A percentile compares a stretch with the other conserved stretches of the same genome.
phyloP scores from a whole-genome alignment of 2,797 vertebrate genomes.

The Perodicticus potto region DNA sequence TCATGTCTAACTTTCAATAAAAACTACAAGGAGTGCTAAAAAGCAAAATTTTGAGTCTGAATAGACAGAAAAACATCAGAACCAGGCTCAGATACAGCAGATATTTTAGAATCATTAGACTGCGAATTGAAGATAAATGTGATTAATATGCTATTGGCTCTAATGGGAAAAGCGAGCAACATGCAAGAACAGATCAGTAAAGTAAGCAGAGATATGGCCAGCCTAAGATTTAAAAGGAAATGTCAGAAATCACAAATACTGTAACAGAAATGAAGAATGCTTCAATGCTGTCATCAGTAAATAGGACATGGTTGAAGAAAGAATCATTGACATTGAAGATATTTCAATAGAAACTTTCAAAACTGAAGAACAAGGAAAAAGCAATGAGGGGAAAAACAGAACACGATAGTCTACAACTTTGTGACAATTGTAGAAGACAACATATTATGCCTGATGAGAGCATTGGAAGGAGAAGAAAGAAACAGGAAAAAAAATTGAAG shows the following conservation, averaged over 20 bases:
- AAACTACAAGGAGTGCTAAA: neutral
- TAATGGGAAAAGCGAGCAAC: neutral
- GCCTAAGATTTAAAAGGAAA: neutral
- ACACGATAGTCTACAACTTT: neutral
- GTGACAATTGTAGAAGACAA: neutral
- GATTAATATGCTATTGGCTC: neutral
- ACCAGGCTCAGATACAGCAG: neutral
- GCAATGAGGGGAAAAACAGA: neutral
- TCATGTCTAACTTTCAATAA: neutral
- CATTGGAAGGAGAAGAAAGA: neutral
- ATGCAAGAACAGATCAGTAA: neutral
- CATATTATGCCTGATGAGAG: neutral
- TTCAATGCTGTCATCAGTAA: neutral
- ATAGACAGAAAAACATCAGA: neutral
- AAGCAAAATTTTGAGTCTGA: neutral
- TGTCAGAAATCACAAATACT: neutral
- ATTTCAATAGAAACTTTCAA: neutral
- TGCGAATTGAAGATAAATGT: neutral
- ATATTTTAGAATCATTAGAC: neutral
- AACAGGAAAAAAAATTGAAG: neutral
- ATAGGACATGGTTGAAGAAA: neutral
- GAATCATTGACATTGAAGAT: neutral
- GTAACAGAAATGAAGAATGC: neutral
- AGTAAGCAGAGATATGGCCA: neutral
- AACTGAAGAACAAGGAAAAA: neutral